Conservation (phyloP, 2,113 vertebrate species). For the Thalassoma bifasciatum region DNA sequence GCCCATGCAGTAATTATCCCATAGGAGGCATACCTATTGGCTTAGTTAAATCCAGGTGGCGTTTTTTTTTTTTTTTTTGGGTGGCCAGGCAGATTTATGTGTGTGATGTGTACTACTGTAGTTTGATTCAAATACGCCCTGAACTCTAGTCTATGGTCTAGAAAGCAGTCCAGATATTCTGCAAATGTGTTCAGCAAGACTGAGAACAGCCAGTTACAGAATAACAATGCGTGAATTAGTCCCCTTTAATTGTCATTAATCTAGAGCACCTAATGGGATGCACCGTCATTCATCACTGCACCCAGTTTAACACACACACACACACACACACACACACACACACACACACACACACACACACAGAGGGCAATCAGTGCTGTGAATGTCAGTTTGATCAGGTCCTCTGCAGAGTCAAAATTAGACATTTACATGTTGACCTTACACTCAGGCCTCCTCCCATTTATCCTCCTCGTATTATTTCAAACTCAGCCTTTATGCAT, state of each 20-base stretch:
- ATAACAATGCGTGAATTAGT: constrained; percentile 42
- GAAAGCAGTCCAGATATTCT: background rate
- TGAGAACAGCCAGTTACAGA: constrained; percentile 3
- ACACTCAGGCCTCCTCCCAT: background rate
- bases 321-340: background rate
- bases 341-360: constrained; percentile 3
- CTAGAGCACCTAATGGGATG: constrained; percentile 32
- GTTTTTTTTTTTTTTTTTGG: too few species aligned
- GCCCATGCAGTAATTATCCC: too few species aligned
- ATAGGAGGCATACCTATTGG: too few species aligned
- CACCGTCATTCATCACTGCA: constrained; percentile 43
- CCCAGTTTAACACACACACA: constrained; percentile 1
- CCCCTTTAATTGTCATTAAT: constrained; percentile 25
- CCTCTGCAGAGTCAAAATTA: background rate
- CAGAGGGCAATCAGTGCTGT: background rate
- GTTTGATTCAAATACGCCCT: too few species aligned
- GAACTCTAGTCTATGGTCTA: background rate
- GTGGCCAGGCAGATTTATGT: too few species aligned
- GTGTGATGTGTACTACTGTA: too few species aligned
- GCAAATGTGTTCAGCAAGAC: constrained; percentile 12
- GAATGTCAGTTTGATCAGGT: constrained; percentile 12
- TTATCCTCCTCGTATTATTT: background rate
- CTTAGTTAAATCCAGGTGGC: too few species aligned
- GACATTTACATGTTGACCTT: constrained; percentile 13
- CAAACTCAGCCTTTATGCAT: constrained; percentile 1